Evolutionary conservation across 2,113 vertebrate genomes (phyloP), one percentile per base, ranked within the genome.

Genomic region (Mus spicilegus): DNA sequence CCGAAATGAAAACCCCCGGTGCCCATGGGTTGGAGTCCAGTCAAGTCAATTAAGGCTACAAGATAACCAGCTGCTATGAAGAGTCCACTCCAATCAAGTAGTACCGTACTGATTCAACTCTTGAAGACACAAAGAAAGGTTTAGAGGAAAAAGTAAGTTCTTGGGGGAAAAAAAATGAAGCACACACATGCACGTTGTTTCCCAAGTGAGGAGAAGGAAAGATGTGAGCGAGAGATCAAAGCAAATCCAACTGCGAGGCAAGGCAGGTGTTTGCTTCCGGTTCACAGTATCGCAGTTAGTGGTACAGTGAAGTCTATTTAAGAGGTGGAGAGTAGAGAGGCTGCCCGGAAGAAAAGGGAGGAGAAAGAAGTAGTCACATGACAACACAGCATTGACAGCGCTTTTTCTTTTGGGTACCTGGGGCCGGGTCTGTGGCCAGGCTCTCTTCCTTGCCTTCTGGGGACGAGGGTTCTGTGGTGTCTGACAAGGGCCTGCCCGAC

Each of bases 381-480:
- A 99, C 98, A 99, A 99, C 98, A 99, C 99, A 99, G 99, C 99
- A 99, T 95, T 99, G 99, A 99, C 99, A 99, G 98, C 99, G 99
- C 98, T 99, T 99, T 99, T 99, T 99, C 99, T 99, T 99, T 99
- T 99, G 99, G 98, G 99, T 99, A 99, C 99, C 99, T 99, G 99
- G 98, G 98, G 99, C 94, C 39, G 99, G 98, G 96, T 99, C 99
- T 97, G 99, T 99, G 77, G 99, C 98, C 90, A 99, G 98, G 97
- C 99, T 99, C 98, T 99, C 99, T 93, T 99, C 99, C 92, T 99
- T 99, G 93, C 99, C 99, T 87, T 99, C 99, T 0, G 99, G 98
- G 72, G 99, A 99, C 22, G 99, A 99, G 96, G 99, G 99, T 98
- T 99, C 99, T 54, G 99, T 99, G 77, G 99, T 99, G 93, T 99